Conservation (phyloP, 2,113 vertebrate genomes). For the Canis aureus region DNA sequence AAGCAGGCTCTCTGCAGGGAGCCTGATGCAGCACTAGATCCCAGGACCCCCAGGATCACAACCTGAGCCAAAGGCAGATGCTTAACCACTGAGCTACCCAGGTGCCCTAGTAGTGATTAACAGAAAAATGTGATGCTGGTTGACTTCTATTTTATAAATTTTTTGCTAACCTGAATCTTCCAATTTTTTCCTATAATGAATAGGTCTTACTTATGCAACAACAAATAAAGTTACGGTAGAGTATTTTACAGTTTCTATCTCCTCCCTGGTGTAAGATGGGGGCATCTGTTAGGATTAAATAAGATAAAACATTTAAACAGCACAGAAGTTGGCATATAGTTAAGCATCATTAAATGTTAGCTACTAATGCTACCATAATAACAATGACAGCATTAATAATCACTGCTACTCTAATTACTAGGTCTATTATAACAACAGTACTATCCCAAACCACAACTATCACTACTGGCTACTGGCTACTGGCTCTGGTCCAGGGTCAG, state of each 20-base stretch:
- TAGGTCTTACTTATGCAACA: neutral
- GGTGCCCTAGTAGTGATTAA: neutral
- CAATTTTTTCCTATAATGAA: neutral
- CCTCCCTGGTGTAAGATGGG: neutral
- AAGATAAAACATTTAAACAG: neutral
- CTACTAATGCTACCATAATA: neutral
- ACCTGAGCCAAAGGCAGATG: too few species aligned
- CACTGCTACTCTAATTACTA: neutral
- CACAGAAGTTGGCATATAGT: neutral
- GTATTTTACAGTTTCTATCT: neutral
- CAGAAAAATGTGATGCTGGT: neutral
- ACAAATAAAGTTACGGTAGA: neutral
- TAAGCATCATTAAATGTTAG: neutral
- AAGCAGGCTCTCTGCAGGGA: too few species aligned
- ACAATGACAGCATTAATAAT: neutral
- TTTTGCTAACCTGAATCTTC: slow-evolving; percentile 36
- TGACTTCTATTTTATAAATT: neutral
- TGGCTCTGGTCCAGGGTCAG: neutral
- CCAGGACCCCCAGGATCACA: too few species aligned
- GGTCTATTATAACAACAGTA: too few species aligned
- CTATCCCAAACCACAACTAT: neutral
- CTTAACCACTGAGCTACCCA: too few species aligned
- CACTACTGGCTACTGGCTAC: too few species aligned
- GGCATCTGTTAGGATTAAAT: neutral
- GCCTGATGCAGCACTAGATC: too few species aligned